Conservation (phyloP, 2,113 vertebrate species). For the Aegithalos caudatus region DNA sequence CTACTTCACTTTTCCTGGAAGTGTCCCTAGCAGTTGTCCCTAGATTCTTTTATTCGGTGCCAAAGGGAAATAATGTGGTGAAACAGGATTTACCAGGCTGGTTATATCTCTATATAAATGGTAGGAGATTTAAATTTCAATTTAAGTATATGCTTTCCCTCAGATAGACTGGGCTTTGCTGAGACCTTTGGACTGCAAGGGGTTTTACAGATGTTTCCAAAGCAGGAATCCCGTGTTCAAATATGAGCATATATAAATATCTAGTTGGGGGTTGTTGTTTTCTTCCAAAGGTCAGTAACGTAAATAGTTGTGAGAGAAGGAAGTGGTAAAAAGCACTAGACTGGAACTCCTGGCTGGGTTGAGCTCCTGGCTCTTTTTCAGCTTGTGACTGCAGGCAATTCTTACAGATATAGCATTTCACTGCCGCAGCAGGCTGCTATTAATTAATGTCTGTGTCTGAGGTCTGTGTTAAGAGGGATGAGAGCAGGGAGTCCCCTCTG, state of each 20-base stretch:
- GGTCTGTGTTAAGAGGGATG: not conserved
- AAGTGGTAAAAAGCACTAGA: conserved; percentile 41
- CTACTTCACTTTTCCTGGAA: not conserved
- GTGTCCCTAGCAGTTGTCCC: not conserved
- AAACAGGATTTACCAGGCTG: not conserved
- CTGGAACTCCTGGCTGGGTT: conserved; percentile 15
- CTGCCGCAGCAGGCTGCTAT: not conserved
- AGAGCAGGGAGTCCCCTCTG: not conserved
- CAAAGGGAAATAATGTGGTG: not conserved
- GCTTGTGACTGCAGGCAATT: not conserved
- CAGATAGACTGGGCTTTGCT: not conserved
- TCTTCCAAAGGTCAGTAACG: not conserved
- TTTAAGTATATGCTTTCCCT: not conserved
- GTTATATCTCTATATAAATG: not conserved
- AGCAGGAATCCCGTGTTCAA: not conserved
- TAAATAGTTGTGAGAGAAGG: conserved; percentile 36
- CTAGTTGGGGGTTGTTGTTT: not conserved
- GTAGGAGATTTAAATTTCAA: not conserved
- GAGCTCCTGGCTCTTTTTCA: not conserved
- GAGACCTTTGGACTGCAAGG: not conserved
- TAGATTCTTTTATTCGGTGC: not conserved
- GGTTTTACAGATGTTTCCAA: not conserved
- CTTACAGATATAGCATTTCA: not conserved
- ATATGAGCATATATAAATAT: not conserved
- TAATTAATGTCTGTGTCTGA: not conserved